phyloP scores from a whole-genome alignment of 2,113 vertebrate genomes.

The Neopipo cinnamomea region DNA sequence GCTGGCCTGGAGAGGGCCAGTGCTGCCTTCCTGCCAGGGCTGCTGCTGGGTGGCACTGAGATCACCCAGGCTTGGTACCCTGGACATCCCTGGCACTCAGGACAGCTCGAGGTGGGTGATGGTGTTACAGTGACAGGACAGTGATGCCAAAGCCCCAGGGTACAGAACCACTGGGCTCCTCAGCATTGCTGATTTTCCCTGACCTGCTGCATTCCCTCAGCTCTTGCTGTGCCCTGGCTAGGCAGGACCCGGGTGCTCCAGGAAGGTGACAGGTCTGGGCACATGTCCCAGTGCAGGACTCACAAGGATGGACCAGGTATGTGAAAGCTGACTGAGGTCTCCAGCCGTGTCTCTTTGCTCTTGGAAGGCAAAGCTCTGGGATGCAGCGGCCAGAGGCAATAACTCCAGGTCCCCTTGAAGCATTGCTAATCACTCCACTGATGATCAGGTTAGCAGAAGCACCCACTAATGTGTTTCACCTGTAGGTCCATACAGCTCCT shows the following conservation, averaged over 20 bases:
- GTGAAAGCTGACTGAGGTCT: not conserved
- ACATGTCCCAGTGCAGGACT: not conserved
- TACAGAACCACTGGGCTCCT: not conserved
- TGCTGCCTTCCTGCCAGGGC: not conserved
- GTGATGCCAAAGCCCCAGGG: not conserved
- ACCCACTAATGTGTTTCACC: not conserved
- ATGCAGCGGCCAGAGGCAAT: not conserved
- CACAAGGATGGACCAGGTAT: not conserved
- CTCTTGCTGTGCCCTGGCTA: not conserved
- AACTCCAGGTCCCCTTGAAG: not conserved
- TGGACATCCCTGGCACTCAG: not conserved
- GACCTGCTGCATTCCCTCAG: not conserved
- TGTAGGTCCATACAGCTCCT: not conserved
- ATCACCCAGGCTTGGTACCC: accelerated
- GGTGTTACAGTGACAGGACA: not conserved
- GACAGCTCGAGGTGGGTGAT: not conserved
- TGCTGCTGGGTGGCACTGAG: not conserved
- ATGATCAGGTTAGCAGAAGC: not conserved
- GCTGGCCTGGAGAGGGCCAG: not conserved
- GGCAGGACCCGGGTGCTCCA: not conserved
- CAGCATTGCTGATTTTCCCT: not conserved
- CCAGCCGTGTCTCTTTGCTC: not conserved
- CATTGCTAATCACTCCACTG: not conserved
- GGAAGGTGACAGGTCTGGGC: not conserved
- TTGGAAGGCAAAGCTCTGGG: not conserved